These are phyloP conservation scores for Karalla daura DNA, from an alignment of 2,797 vertebrate genomes.

Conservation along the genomic window DNA sequence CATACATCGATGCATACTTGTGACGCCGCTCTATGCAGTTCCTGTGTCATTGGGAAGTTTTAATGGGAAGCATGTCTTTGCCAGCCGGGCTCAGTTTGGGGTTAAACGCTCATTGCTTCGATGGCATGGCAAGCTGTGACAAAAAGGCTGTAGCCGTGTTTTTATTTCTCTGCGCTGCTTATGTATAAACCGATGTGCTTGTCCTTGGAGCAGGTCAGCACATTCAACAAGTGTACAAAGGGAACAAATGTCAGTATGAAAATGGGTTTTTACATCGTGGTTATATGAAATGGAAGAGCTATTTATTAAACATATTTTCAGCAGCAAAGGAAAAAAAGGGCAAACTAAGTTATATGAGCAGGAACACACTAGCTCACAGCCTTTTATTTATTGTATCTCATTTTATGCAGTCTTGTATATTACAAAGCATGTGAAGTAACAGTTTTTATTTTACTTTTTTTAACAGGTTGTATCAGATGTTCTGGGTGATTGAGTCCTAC, in stretches of 20 bases:
- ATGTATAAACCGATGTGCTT: no score
- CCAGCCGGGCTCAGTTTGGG: not conserved
- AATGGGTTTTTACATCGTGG: no score
- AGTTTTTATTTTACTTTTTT: not conserved
- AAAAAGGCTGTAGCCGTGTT: not conserved
- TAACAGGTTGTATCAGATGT: not conserved
- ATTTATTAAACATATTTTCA: not conserved
- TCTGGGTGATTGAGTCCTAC: no score
- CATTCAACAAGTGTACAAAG: no score
- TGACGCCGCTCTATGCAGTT: not conserved
- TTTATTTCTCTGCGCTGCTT: not conserved
- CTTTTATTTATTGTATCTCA: not conserved
- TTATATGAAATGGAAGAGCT: no score
- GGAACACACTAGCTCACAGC: no score
- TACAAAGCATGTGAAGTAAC: not conserved
- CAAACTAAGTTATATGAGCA: no score
- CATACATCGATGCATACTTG: conserved; percentile 5
- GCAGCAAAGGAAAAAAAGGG: not conserved
- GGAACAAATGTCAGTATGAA: no score
- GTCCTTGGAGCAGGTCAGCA: no score
- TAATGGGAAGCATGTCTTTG: conserved; percentile 1
- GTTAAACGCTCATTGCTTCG: not conserved
- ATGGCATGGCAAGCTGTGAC: not conserved
- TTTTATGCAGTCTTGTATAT: not conserved
- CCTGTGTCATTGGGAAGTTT: conserved; percentile 5